Evolutionary conservation across 2,113 vertebrate species (phyloP).

Genomic region (Tiliqua scincoides): DNA sequence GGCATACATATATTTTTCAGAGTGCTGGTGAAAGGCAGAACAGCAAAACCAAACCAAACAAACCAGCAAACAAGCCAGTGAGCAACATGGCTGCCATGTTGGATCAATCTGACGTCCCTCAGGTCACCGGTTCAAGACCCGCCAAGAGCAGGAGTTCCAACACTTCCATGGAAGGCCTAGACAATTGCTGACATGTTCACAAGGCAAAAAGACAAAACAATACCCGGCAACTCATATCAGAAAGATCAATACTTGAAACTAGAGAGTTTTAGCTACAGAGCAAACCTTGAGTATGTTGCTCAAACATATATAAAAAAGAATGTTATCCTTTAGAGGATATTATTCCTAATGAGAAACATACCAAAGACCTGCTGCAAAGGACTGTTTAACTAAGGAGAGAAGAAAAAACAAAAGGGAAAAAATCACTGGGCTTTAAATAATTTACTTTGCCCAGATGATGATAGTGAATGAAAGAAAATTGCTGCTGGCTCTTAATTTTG

Average conservation of each 20-base stretch:
- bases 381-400: conserved; percentile 70
- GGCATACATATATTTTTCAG: too few species aligned
- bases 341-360: conserved; percentile 82
- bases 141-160: not conserved
- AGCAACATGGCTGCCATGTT: not conserved
- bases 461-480: conserved; percentile 63
- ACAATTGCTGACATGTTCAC: conserved; percentile 63
- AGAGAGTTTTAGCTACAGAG: conserved; percentile 79
- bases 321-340: conserved; percentile 80
- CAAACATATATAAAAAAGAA: conserved; percentile 54
- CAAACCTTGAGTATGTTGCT: conserved; percentile 74
- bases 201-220: conserved; percentile 66
- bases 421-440: conserved; percentile 69
- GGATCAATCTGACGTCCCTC: not conserved
- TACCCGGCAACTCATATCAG: conserved; percentile 64
- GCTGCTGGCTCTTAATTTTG: conserved; percentile 75
- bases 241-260: conserved; percentile 79
- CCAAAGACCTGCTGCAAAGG: conserved; percentile 72
- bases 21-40: too few species aligned
- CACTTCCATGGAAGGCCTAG: conserved; percentile 60
- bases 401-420: conserved; percentile 41
- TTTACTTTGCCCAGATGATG: conserved; percentile 76
- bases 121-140: not conserved
- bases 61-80: too few species aligned
- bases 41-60: too few species aligned